A percentile compares a stretch with the other conserved stretches of the same genome.
Conservation (phyloP, 1,140 invertebrate genomes). For the Sitophilus oryzae region DNA sequence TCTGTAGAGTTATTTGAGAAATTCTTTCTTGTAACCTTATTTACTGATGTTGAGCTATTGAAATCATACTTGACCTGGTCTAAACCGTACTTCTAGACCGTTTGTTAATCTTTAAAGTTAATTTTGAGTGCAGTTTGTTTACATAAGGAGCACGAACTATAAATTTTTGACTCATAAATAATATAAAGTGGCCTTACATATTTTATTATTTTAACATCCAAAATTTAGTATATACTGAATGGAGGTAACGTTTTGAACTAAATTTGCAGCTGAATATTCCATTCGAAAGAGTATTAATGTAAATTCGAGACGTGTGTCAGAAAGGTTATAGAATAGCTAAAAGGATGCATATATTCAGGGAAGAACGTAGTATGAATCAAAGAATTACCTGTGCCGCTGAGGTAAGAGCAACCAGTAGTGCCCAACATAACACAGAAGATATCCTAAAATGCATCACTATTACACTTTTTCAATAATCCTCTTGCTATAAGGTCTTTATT, state of each 20-base stretch:
- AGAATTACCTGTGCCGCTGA: constrained; percentile 34
- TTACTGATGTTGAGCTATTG: neutral
- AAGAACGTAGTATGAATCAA: constrained; percentile 22
- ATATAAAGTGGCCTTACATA: neutral
- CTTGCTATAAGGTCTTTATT: constrained; percentile 28
- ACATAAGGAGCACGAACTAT: neutral
- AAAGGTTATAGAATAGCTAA: constrained; percentile 22
- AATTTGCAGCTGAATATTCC: no score
- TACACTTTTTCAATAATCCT: constrained; percentile 31
- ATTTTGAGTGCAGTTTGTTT: neutral
- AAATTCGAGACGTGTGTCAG: constrained; percentile 19
- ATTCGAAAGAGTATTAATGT: constrained; percentile 1
- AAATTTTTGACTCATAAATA: neutral
- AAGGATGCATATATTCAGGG: constrained; percentile 16
- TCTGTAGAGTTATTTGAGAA: neutral
- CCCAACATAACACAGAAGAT: constrained; percentile 36
- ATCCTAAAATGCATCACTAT: constrained; percentile 42
- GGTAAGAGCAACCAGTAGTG: constrained; percentile 36
- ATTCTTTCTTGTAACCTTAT: neutral
- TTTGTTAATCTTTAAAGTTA: neutral
- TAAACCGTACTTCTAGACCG: no score
- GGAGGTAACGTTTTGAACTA: no score
- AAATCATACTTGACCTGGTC: no score
- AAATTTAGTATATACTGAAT: neutral
- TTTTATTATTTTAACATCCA: neutral